These are phyloP conservation scores for Brachionus sp. DNA, from an alignment of 1,140 invertebrate species.

Conservation along the genomic window DNA sequence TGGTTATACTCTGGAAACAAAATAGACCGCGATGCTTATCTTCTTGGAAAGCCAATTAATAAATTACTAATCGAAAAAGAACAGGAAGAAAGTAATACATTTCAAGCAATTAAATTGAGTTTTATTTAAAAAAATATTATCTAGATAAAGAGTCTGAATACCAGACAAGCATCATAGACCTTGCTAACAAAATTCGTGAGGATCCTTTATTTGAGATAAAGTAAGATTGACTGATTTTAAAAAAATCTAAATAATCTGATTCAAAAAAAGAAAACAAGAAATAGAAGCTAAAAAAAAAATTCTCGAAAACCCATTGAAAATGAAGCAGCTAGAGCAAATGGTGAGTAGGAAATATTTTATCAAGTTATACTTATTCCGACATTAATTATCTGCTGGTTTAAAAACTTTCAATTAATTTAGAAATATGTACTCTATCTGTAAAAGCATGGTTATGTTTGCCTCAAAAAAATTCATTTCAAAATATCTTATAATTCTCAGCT, in stretches of 20 bases:
- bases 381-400: no score
- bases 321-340: slow-evolving; percentile 44
- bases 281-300: slow-evolving; percentile 37
- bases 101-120: neutral
- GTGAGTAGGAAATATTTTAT: no score
- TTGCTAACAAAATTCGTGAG: slow-evolving; percentile 41
- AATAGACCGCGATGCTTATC: slow-evolving; percentile 23
- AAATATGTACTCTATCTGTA: no score
- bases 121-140: neutral
- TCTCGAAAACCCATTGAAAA: slow-evolving; percentile 40
- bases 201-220: slow-evolving; percentile 44
- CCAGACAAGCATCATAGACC: neutral
- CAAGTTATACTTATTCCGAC: neutral
- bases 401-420: no score
- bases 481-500: no score
- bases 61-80: slow-evolving; percentile 32
- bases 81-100: neutral
- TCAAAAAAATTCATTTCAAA: no score
- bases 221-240: neutral
- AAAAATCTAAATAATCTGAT: neutral
- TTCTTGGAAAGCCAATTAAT: slow-evolving; percentile 38
- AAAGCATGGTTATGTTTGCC: no score
- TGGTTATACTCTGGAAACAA: slow-evolving; percentile 43
- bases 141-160: neutral
- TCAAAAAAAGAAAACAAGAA: slow-evolving; percentile 22